phyloP scores from a whole-genome alignment of 2,113 vertebrate genomes.

The Reinhardtius hippoglossoides region DNA sequence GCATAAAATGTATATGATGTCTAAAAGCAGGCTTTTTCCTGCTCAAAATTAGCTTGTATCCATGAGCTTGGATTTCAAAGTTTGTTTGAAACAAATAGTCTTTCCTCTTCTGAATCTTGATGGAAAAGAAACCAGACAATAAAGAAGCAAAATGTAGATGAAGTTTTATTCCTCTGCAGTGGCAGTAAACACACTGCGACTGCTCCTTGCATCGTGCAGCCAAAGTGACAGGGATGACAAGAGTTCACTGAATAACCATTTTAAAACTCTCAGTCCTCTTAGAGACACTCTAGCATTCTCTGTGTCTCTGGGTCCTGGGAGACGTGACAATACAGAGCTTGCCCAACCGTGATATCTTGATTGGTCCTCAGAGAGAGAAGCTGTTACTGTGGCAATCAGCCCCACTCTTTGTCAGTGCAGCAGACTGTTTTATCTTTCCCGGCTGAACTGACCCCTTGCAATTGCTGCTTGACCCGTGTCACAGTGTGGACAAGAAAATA shows the following conservation, averaged over 20 bases:
- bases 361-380: conserved; percentile 72
- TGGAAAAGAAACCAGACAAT: neutral
- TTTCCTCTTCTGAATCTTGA: too few species aligned
- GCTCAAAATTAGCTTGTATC: too few species aligned
- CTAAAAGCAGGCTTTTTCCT: too few species aligned
- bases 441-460: conserved; percentile 60
- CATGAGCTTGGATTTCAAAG: too few species aligned
- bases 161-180: neutral
- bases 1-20: too few species aligned
- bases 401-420: conserved; percentile 24
- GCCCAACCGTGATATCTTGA: conserved; percentile 56
- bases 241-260: conserved; percentile 29
- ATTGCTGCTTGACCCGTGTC: conserved; percentile 72
- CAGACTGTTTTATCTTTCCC: conserved; percentile 56
- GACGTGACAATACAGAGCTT: conserved; percentile 16
- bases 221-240: conserved; percentile 41
- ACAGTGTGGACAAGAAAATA: conserved; percentile 57
- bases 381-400: conserved; percentile 73
- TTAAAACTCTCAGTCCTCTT: conserved; percentile 44
- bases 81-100: too few species aligned
- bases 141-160: neutral
- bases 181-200: neutral
- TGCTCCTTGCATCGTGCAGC: conserved; percentile 17
- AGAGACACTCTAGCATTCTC: conserved; percentile 33
- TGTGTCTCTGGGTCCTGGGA: conserved; percentile 9